Percentiles rank a stretch among this genome's conserved stretches.
Conservation (phyloP, 2,113 vertebrate genomes). For the Eubucco bourcierii region DNA sequence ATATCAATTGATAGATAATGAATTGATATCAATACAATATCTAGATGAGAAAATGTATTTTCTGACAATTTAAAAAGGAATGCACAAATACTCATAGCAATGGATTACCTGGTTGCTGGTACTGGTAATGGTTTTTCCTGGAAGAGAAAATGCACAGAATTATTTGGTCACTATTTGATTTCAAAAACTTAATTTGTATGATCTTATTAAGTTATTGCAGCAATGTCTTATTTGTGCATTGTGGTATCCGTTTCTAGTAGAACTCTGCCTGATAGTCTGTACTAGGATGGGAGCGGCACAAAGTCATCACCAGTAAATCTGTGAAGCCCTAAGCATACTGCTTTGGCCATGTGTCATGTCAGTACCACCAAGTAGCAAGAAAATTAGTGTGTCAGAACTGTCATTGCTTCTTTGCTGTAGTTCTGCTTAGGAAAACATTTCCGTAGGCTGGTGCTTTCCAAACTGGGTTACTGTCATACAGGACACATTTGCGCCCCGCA, state of each 20-base stretch:
- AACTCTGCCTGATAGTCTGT: not conserved
- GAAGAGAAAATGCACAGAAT: not conserved
- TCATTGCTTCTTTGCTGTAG: not conserved
- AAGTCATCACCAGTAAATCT: not conserved
- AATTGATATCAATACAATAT: no score
- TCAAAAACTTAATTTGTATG: not conserved
- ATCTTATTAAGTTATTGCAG: not conserved
- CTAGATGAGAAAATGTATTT: not conserved
- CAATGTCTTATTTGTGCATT: not conserved
- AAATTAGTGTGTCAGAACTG: constrained; percentile 18
- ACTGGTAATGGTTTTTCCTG: constrained; percentile 65
- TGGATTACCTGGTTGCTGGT: constrained; percentile 47
- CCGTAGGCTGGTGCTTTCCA: not conserved
- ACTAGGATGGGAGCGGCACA: not conserved
- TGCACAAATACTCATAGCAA: not conserved
- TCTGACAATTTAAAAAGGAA: not conserved
- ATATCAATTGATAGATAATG: no score
- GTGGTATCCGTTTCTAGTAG: not conserved
- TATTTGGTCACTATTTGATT: not conserved
- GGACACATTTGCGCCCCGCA: not conserved
- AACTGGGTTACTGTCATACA: not conserved
- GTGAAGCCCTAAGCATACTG: not conserved
- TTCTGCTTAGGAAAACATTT: not conserved
- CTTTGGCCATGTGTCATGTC: not conserved
- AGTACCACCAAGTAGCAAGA: not conserved